phyloP scores from a whole-genome alignment of 2,888 invertebrate genomes.

The Himalopsyche kuldschensis region DNA sequence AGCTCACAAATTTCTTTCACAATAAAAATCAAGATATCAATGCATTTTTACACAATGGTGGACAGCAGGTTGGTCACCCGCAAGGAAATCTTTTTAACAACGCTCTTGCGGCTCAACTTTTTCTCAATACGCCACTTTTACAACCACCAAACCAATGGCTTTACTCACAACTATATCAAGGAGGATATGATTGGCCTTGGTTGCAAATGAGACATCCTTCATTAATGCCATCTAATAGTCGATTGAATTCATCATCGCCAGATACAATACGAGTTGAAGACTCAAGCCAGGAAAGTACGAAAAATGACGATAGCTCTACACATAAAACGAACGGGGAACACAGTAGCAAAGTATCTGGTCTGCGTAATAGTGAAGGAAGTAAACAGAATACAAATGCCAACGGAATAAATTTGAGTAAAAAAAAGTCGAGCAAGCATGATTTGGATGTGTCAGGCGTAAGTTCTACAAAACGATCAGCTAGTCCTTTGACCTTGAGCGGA shows the following conservation, averaged over 20 bases:
- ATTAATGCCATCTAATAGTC: constrained; percentile 40
- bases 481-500: constrained; percentile 46
- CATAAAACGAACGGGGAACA: constrained; percentile 32
- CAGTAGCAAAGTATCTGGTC: constrained; percentile 41
- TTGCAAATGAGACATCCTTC: constrained; percentile 54
- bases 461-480: constrained; percentile 58
- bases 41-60: constrained; percentile 44
- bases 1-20: constrained; percentile 57
- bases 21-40: constrained; percentile 46
- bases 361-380: constrained; percentile 10
- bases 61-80: constrained; percentile 41
- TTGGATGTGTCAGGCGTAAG: constrained; percentile 53
- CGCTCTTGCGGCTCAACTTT: constrained; percentile 69
- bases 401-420: constrained; percentile 44
- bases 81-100: constrained; percentile 57
- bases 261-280: constrained; percentile 43
- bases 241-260: constrained; percentile 36
- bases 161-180: constrained; percentile 75
- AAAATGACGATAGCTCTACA: constrained; percentile 34
- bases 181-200: constrained; percentile 69
- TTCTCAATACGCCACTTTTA: constrained; percentile 72
- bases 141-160: constrained; percentile 79
- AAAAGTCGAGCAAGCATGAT: constrained; percentile 47
- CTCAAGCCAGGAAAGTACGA: constrained; percentile 42
- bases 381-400: constrained; percentile 34